Percentiles rank a stretch among this genome's conserved stretches.
Conservation (phyloP, 2,888 invertebrate species). For the Cerceris ruficornis region DNA sequence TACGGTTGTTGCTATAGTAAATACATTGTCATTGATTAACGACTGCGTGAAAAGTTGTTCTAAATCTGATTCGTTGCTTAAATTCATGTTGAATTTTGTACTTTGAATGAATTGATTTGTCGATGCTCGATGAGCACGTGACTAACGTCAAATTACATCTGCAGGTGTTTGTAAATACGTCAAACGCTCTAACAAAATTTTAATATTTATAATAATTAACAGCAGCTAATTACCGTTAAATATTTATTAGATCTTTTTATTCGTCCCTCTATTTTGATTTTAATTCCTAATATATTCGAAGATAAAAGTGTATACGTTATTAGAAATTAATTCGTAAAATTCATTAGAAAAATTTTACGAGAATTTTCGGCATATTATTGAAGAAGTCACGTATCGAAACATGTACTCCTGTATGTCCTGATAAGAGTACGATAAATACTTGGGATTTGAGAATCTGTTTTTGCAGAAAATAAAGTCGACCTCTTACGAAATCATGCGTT, state of each 20-base stretch:
- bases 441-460: slow-evolving; percentile 35
- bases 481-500: slow-evolving; percentile 23
- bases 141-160: slow-evolving; percentile 33
- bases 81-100: slow-evolving; percentile 27
- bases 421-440: slow-evolving; percentile 35
- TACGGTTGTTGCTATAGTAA: slow-evolving; percentile 68
- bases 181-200: no score
- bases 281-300: not conserved
- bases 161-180: no score
- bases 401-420: not conserved
- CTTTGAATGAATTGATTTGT: not conserved
- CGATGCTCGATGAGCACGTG: not conserved
- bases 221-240: not conserved
- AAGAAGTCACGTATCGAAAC: no score
- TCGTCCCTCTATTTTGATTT: not conserved
- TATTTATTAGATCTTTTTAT: not conserved
- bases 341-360: not conserved
- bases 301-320: not conserved
- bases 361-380: not conserved
- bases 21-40: slow-evolving; percentile 49
- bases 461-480: slow-evolving; percentile 47
- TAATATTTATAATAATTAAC: not conserved
- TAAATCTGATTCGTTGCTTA: slow-evolving; percentile 21
- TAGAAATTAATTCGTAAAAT: not conserved
- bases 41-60: slow-evolving; percentile 62